Percentiles rank a stretch among this genome's conserved stretches.
These are phyloP conservation scores for Adineta ricciae DNA, from an alignment of 2,888 invertebrate species.

Conservation along the genomic window DNA sequence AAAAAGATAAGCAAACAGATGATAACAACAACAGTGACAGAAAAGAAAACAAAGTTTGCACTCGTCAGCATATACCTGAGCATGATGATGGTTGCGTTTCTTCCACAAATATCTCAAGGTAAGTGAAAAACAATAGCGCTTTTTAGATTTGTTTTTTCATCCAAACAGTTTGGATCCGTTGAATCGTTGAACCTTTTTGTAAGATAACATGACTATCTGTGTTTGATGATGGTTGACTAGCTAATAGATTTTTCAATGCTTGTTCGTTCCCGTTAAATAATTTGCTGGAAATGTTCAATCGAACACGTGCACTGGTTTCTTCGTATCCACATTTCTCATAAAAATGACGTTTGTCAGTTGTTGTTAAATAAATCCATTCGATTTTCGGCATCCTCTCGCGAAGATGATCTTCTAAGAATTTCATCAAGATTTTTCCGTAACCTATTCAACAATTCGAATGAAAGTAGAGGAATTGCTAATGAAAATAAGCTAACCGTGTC, in stretches of 20 bases:
- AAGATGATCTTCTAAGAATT: neutral
- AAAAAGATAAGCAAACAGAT: too few relatives aligned
- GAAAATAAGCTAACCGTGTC: neutral
- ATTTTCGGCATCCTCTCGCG: neutral
- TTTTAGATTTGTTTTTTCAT: neutral
- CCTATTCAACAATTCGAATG: neutral
- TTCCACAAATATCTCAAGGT: too few relatives aligned
- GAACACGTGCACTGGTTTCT: neutral
- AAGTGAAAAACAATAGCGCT: too few relatives aligned
- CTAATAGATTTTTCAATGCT: neutral
- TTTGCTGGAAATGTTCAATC: neutral
- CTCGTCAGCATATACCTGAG: too few relatives aligned
- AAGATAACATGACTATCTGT: neutral
- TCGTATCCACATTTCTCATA: conserved; percentile 17
- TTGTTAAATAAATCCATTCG: neutral
- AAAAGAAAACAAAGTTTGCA: too few relatives aligned
- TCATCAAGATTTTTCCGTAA: neutral
- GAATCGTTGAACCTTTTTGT: neutral
- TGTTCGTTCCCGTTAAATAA: neutral
- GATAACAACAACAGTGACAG: too few relatives aligned
- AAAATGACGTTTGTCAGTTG: conserved; percentile 13
- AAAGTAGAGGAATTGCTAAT: too few relatives aligned
- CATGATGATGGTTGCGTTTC: too few relatives aligned
- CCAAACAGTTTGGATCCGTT: neutral
- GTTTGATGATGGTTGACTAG: neutral